A percentile compares a stretch with the other conserved stretches of the same genome.
Evolutionary conservation across 2,888 invertebrate species (phyloP).

Genomic region (Gasteruption jaculator): DNA sequence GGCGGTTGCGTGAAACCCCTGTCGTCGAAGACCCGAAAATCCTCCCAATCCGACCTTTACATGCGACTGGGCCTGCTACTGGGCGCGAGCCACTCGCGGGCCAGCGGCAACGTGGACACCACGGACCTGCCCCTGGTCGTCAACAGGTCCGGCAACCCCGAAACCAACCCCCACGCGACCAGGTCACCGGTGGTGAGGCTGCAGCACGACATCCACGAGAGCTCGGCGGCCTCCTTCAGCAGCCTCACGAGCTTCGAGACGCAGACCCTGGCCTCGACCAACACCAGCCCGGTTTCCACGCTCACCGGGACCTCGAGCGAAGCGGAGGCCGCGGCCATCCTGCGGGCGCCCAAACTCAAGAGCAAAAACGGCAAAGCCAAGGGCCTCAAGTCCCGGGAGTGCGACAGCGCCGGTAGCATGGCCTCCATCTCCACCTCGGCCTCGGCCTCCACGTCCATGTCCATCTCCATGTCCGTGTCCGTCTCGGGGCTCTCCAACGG

Average conservation of each 20-base stretch:
- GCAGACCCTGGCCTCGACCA: conserved; percentile 71
- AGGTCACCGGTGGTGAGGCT: conserved; percentile 14
- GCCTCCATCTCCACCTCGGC: conserved; percentile 46
- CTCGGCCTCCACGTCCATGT: conserved; percentile 51
- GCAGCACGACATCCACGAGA: conserved; percentile 34
- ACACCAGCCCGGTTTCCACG: conserved; percentile 87
- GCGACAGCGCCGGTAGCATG: conserved; percentile 70
- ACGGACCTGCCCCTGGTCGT: conserved; percentile 34
- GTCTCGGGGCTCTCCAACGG: conserved; percentile 75
- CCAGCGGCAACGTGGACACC: conserved; percentile 44
- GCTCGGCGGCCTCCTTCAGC: conserved; percentile 52
- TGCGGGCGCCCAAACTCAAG: conserved; percentile 40
- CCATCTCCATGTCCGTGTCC: conserved; percentile 66
- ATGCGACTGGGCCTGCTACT: conserved; percentile 78
- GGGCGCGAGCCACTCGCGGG: conserved; percentile 62
- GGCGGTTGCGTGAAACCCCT: conserved; percentile 64
- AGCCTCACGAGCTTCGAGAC: conserved; percentile 57
- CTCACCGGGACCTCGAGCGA: conserved; percentile 73
- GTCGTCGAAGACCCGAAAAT: conserved; percentile 52
- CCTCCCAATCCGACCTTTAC: conserved; percentile 74
- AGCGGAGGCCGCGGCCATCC: conserved; percentile 61
- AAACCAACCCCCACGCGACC: neutral
- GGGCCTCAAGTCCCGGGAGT: conserved; percentile 42
- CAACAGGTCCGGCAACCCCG: conserved; percentile 9
- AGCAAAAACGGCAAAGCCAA: conserved; percentile 51